Percentiles rank a stretch among this genome's conserved stretches.
Evolutionary conservation across 2,888 invertebrate genomes (phyloP).

Genomic region (Chrysolina oricalcia): DNA sequence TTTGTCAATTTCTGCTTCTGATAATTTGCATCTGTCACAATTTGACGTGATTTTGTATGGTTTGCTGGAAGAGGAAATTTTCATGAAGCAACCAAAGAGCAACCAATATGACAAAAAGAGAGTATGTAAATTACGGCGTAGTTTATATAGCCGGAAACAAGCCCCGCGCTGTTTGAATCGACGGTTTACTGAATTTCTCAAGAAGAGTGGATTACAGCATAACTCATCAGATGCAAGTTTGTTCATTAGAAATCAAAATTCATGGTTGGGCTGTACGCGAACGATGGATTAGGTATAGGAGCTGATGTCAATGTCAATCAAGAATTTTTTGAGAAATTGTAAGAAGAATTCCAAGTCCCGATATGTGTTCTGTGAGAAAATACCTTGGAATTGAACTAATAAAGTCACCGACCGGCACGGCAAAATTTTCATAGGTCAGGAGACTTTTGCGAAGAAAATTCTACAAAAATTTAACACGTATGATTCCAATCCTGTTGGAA

Average conservation of each 20-base stretch:
- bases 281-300: conserved; percentile 37
- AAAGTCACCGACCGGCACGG: neutral
- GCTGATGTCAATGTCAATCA: conserved; percentile 5
- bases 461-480: conserved; percentile 40
- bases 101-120: conserved; percentile 24
- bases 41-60: conserved; percentile 44
- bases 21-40: conserved; percentile 41
- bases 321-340: neutral
- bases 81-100: conserved; percentile 40
- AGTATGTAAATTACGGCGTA: conserved; percentile 36
- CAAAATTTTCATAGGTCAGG: neutral
- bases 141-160: conserved; percentile 41
- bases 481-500: conserved; percentile 39
- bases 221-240: conserved; percentile 44
- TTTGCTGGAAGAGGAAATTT: conserved; percentile 30
- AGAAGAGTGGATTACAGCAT: conserved; percentile 33
- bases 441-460: conserved; percentile 25
- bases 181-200: conserved; percentile 37
- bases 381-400: conserved; percentile 7
- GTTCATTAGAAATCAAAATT: conserved; percentile 35
- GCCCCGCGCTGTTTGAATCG: conserved; percentile 44
- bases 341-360: neutral
- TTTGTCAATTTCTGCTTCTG: conserved; percentile 32
- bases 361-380: neutral
- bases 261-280: conserved; percentile 39